Conservation (phyloP, 2,797 vertebrate species). For the Pangasius macronema region DNA sequence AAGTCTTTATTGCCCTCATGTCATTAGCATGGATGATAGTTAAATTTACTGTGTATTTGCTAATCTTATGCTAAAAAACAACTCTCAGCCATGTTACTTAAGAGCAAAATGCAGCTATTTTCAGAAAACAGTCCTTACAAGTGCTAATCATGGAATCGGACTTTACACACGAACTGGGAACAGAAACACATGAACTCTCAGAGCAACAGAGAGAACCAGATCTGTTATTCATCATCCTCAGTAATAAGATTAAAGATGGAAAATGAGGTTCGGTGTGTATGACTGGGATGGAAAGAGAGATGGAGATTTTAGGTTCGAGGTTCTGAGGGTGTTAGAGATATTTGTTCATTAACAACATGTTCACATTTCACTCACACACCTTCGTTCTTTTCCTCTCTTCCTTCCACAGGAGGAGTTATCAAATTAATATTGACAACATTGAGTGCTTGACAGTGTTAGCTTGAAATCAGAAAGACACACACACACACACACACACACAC, state of each 20-base stretch:
- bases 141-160: neutral
- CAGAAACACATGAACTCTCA: neutral
- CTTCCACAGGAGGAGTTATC: neutral
- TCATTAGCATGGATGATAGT: neutral
- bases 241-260: neutral
- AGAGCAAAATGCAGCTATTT: too few species aligned
- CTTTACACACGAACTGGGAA: neutral
- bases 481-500: neutral
- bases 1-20: neutral
- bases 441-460: neutral
- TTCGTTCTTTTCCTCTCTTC: neutral
- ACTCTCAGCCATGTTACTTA: neutral
- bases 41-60: neutral
- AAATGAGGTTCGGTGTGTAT: neutral
- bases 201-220: neutral
- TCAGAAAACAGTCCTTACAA: neutral
- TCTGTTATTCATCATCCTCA: neutral
- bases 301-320: neutral
- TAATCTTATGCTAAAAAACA: neutral
- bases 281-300: neutral
- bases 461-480: neutral
- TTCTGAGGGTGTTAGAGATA: neutral
- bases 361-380: neutral
- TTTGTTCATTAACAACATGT: neutral
- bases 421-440: neutral